A percentile compares a stretch with the other conserved stretches of the same genome.
Evolutionary conservation across 2,888 invertebrate species (phyloP).

Genomic region (Netelia inedita): DNA sequence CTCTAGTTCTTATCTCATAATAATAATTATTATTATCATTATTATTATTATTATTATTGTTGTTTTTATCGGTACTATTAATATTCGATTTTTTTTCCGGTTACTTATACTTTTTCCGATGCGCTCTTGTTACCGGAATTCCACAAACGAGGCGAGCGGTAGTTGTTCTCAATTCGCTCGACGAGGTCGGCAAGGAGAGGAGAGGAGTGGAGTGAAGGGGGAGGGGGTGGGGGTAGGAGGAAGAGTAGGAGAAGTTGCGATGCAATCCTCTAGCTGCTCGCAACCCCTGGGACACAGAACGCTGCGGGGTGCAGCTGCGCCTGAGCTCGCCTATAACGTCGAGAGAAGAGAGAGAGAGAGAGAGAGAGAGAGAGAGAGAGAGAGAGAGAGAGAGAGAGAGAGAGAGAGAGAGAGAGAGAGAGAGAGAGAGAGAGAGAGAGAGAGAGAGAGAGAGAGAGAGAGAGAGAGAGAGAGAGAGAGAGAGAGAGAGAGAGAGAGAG

Average conservation of each 20-base stretch:
- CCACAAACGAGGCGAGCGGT: slow-evolving; percentile 1
- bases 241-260: neutral
- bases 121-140: slow-evolving; percentile 12
- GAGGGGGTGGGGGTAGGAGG: neutral
- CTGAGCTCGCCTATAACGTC: slow-evolving; percentile 5
- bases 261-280: slow-evolving; percentile 4
- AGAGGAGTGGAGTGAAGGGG: neutral
- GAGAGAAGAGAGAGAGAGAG: neutral
- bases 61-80: neutral
- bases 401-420: slow-evolving; percentile 2
- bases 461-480: neutral
- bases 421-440: too few relatives aligned
- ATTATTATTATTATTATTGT: slow-evolving; percentile 4
- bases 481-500: neutral
- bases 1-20: too few relatives aligned
- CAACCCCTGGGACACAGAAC: slow-evolving; percentile 35
- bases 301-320: slow-evolving; percentile 60
- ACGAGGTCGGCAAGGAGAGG: neutral
- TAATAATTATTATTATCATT: neutral
- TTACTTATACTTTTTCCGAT: slow-evolving; percentile 9
- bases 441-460: too few relatives aligned
- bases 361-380: too few relatives aligned
- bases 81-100: neutral
- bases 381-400: too few relatives aligned
- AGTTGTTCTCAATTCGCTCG: slow-evolving; percentile 11